Base-by-base conservation (phyloP, 2,888 invertebrate genomes). In the Pantelozetes paolii region DNA sequence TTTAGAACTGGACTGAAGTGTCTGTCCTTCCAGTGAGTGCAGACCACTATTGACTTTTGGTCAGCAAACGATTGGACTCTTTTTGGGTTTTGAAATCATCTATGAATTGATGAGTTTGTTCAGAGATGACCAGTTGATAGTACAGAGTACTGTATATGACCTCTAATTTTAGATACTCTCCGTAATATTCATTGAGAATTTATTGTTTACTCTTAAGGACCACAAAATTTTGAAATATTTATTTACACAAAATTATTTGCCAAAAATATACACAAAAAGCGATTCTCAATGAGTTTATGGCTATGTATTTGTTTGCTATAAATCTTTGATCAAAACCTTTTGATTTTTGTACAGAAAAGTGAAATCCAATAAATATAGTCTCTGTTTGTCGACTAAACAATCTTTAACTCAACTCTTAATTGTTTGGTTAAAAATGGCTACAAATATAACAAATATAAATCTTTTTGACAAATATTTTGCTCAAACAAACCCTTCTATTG, bases 61-160 rank as follows among this genome's bases (percentile, higher is more conserved):
- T 32, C 64, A 64, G 32, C 2, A 64, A 64, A 64, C 28, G 32
- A 62, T 32, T 62, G n/a, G 20, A 64, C 62, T 62, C 32, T 62
- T 62, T 32, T 64, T 64, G 23, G 2, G 28, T 18, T 50, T 50
- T n/a, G n/a, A 20, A 54, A 54, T 54, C 18, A 6, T 26, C 20
- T 13, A 54, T 64, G 40, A 64, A 64, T 64, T 64, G 30, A 64
- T 64, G 64, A 23, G 64, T 64, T 64, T 64, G 23, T 23, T 64
- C 64, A 64, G 20, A 15, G 40, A 64, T 64, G 64, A 64, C 64
- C 64, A 62, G 50, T 50, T 18, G n/a, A n/a, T 20, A n/a, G 20
- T 15, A 45, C 45, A 18, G 15, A 15, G 45, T 36, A 5, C 36
- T 8, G 18, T 54, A 20, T 13, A 23, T 54, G 20, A 18, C n/a